phyloP scores from a whole-genome alignment of 1,140 invertebrate genomes.

The Oryctes rhinoceros region DNA sequence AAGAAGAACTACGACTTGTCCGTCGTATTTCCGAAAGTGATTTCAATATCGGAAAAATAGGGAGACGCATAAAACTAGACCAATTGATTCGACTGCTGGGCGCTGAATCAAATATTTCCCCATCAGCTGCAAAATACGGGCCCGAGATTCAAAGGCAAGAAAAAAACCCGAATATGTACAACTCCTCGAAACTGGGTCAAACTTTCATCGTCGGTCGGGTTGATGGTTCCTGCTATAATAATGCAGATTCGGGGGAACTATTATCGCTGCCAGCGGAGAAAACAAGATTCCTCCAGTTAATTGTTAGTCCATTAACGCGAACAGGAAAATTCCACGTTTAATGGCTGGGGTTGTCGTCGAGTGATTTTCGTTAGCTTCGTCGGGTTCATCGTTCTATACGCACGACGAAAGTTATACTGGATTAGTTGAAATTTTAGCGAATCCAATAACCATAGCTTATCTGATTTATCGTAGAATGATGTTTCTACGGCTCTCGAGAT shows the following conservation, averaged over 20 bases:
- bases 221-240: neutral
- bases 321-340: neutral
- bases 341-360: neutral
- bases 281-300: conserved; percentile 15
- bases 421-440: no score
- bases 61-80: neutral
- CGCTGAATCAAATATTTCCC: neutral
- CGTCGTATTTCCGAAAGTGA: neutral
- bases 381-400: no score
- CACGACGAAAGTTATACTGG: no score
- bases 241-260: neutral
- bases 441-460: no score
- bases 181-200: neutral
- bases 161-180: neutral
- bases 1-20: neutral
- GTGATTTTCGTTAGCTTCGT: no score
- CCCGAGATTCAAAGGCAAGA: neutral
- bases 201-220: neutral
- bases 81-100: no score
- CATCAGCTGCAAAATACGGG: neutral
- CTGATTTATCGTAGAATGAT: no score
- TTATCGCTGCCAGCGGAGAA: neutral
- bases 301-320: conserved; percentile 14
- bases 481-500: no score
- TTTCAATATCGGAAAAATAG: conserved; percentile 6